Base-by-base conservation (phyloP, 2,888 invertebrate genomes). In the Diaprepes abbreviatus region DNA sequence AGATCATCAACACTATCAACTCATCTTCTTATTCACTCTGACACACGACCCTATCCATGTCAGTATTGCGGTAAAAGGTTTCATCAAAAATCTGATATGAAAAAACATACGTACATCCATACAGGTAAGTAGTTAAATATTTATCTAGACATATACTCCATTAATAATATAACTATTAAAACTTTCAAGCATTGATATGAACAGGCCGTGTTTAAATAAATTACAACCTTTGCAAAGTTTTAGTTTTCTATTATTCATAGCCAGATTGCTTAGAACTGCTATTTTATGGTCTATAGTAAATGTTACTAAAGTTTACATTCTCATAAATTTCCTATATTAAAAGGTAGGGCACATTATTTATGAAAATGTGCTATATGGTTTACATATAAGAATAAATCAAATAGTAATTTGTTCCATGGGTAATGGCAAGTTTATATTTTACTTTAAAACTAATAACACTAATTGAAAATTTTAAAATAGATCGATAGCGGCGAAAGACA, bases 41-140 rank as follows among this genome's bases (percentile, higher is more conserved):
- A 97, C 85, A 97, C 97, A 66, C 88, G 97, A 81, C 97, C 98
- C 17, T 98, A 97, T 84, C 97, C 98, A 5, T 98, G 98, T 85
- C 95, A 95, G 84, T 98, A 96, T 86, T 98, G 98, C 85, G 98
- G 98, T 68, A 98, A 99, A 85, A 87, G 98, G 78, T 99, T 99
- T 86, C 98, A 98, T 83, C 98, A 98, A 86, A 98, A 98, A 85
- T 97, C 97, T 65, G 98, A 99, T 85, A 98, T 98, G 98, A 99
- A 98, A 87, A 99, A 99, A 82, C 98, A 99, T 86, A 98, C 98
- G 31, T 98, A 98, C 83, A 98, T 94, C 74, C 94, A 94, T 82
- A 94, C 94, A 80, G 94, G 94, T 94, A 82, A 90, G 92, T 87
- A 12, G 19, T 55, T 38, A 55, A 55, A 12, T 12, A 55, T 55